These are phyloP conservation scores for Phrynocephalus vlangalii DNA, from an alignment of 2,797 vertebrate species.

Conservation along the genomic window DNA sequence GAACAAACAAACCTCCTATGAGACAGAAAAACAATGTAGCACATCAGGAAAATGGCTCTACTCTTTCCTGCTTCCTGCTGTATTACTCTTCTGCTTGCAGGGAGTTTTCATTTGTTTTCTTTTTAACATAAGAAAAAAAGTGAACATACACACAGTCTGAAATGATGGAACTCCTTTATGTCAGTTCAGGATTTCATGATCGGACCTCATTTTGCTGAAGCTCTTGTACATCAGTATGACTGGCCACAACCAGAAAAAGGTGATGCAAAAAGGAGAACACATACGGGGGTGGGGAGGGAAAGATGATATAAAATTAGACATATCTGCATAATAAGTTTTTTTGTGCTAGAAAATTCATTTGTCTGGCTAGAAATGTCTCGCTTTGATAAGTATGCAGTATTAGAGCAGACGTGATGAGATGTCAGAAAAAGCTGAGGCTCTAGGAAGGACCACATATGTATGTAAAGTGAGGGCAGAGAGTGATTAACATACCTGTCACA, in stretches of 20 bases:
- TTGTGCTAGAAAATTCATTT: not conserved
- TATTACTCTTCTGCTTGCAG: not conserved
- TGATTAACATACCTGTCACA: constrained; percentile 9
- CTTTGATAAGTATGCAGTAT: not conserved
- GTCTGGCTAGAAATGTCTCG: not conserved
- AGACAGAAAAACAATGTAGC: not conserved
- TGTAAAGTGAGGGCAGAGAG: not conserved
- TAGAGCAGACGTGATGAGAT: not conserved
- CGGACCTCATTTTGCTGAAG: not conserved
- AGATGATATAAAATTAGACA: not conserved
- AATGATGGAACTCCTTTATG: too few relatives aligned
- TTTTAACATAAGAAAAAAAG: not conserved
- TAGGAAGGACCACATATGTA: not conserved
- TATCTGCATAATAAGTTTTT: not conserved
- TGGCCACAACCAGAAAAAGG: not conserved
- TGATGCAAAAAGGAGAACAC: not conserved
- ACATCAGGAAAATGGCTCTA: not conserved
- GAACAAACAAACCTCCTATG: not conserved
- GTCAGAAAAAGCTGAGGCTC: not conserved
- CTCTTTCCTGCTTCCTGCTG: not conserved
- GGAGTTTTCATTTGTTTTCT: not conserved
- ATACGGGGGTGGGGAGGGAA: not conserved
- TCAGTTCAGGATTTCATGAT: not conserved
- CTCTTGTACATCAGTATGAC: not conserved
- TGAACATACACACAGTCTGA: not conserved